Evolutionary conservation across 2,797 vertebrate species (phyloP), one percentile per base, ranked within the genome.

Genomic region (Hirundo rustica): DNA sequence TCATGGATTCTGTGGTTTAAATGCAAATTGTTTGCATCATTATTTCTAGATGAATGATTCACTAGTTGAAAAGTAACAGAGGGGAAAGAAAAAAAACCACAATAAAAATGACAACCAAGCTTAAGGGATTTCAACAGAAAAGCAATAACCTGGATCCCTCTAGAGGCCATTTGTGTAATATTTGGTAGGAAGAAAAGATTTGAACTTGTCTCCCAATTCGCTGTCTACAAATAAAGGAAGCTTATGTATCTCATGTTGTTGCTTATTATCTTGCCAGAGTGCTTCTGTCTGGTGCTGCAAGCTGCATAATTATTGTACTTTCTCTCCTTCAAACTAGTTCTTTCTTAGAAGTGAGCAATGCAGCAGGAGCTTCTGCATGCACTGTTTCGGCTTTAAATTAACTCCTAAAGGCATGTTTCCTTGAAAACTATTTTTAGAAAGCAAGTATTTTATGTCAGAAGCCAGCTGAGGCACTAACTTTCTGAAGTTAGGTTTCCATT

Each of bases 71-170:
- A 91, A 71, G 32, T 76, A 87, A 73, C 58, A 68, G 61, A 29
- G 23, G 13, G 25, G 15, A 12, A 53, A 25, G 7, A 10, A 58
- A 55, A 17, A 38, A 8, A 40, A 27, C 44, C 19, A 58, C 44
- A 72, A 57, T 17, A 34, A 71, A 51, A 61, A 68, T 48, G 21
- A 50, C 50, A 78, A 42, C 22, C 16, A n/a, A 40, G 8, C 64
- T 45, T 83, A 64, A 64, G 58, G 61, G 53, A 64, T 73, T 90
- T 89, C 10, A 47, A 61, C 32, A 96, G 81, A 93, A 97, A 97
- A 96, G 88, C 95, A 97, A 97, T 97, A 98, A 96, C 93, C 93
- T 97, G 95, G 97, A 98, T 97, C 97, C 97, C 97, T 97, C 97
- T 97, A 98, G 97, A 98, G 97, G 98, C 95, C 89, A 36, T 85